Evolutionary conservation across 2,888 invertebrate genomes (phyloP), one percentile per base, ranked within the genome.

Genomic region (Acrobasis suavella): DNA sequence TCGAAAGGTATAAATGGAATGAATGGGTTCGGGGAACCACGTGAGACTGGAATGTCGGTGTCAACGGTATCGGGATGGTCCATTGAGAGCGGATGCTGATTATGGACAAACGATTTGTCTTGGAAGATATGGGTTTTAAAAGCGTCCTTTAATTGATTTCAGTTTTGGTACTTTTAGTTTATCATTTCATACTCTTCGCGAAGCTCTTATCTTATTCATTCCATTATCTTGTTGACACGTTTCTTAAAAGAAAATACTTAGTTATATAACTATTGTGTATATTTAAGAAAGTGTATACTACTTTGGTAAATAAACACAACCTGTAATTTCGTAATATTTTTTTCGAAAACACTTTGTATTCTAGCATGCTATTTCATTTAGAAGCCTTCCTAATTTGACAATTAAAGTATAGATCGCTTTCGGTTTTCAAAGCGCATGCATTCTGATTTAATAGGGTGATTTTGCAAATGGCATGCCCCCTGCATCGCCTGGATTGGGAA

Each of bases 1-100:
- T 72, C 72, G 70, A 60, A 56, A 65, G 65, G 75, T 75, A 76
- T 77, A 80, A 81, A 81, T 77, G 80, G 80, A 81, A 81, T 89
- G 87, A 90, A 90, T 89, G 91, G 81, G 74, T 90, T 89, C 90
- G 82, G 76, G 83, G 89, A 90, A 90, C 77, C 82, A 80, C 82
- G 83, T 81, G 83, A 82, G 87, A 81, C 76, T 81, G 86, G 87
- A 87, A 87, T 89, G 86, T 85, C 84, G 83, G 82, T 81, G 85
- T 83, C 86, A 81, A 71, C 76, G 75, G 74, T 83, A 83, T 85
- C 83, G 69, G 77, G 79, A 80, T 70, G 37, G 67, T 60, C 75
- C 76, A 78, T 80, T 60, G 59, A 60, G 46, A 14, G 39, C 50
- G 59, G 56, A 56, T 56, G 38, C 59, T 60, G 64, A 66, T 66